Conservation (phyloP, 1,140 invertebrate species). For the Drosophila kurseongensis region DNA sequence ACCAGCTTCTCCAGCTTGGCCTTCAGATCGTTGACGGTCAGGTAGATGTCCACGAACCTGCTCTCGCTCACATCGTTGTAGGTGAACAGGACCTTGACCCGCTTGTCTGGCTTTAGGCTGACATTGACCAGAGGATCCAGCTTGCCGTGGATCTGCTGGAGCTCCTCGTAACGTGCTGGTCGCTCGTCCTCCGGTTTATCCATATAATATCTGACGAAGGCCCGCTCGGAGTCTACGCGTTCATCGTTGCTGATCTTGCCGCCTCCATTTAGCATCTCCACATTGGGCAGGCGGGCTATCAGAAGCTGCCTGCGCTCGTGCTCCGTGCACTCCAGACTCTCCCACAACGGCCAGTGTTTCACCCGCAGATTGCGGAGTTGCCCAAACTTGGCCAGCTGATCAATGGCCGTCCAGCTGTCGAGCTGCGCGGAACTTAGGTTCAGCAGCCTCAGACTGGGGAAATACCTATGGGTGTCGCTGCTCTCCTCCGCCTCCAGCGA, state of each 20-base stretch:
- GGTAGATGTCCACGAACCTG: slow-evolving; percentile 90
- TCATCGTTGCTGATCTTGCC: slow-evolving; percentile 93
- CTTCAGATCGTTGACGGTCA: slow-evolving; percentile 92
- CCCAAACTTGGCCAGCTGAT: slow-evolving; percentile 92
- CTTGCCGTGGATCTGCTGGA: slow-evolving; percentile 93
- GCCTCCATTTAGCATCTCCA: slow-evolving; percentile 94
- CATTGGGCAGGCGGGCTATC: slow-evolving; percentile 94
- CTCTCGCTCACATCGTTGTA: slow-evolving; percentile 91
- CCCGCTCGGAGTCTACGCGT: slow-evolving; percentile 95
- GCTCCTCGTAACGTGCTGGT: slow-evolving; percentile 92
- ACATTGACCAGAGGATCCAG: slow-evolving; percentile 94
- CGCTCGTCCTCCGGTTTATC: slow-evolving; percentile 92
- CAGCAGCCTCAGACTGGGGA: slow-evolving; percentile 88
- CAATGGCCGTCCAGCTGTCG: slow-evolving; percentile 94
- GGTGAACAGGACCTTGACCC: slow-evolving; percentile 93
- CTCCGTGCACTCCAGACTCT: slow-evolving; percentile 92
- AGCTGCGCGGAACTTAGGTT: slow-evolving; percentile 94
- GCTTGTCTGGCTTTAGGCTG: slow-evolving; percentile 93
- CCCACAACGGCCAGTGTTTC: slow-evolving; percentile 89
- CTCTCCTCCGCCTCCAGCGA: slow-evolving; percentile 61
- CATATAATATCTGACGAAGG: slow-evolving; percentile 96
- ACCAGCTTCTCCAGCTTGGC: slow-evolving; percentile 91
- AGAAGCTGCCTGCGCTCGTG: slow-evolving; percentile 94
- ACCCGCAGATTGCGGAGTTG: slow-evolving; percentile 92
- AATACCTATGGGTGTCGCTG: slow-evolving; percentile 85